Base-by-base conservation (phyloP, 2,113 vertebrate genomes). In the Fregetta grallaria region DNA sequence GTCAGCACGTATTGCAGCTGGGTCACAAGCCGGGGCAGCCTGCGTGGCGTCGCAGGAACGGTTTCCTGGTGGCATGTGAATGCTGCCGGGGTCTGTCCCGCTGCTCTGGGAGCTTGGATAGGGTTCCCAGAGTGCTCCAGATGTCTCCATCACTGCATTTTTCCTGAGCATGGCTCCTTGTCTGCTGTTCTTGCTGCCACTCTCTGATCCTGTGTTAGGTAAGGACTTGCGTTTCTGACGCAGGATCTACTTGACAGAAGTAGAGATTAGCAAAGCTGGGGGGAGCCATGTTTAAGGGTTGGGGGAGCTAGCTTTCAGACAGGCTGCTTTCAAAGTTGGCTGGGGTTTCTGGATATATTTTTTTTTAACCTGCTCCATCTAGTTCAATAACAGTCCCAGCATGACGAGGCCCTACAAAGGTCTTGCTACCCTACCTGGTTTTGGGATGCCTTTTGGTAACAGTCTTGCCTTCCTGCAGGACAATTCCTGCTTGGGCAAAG, bases 61-160 rank as follows among this genome's bases (percentile, higher is more conserved):
- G 29, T 44, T 66, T 73, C 29, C n/a, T 73, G 42, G 36, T 38
- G n/a, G 49, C 44, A 8, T 10, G 11, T 27, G 47, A 50, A 10
- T 42, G 45, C 47, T 89, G 29, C 72, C 25, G 22, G 47, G 8
- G 18, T 52, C 45, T 79, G 49, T 90, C 29, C 61, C 10, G 9
- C n/a, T 3, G 0, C 36, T 34, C 45, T 81, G 52, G 78, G 27
- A n/a, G 21, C 22, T 26, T 0, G 1, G 25, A 20, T 17, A 32
- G 56, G 27, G 29, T 56, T 75, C 55, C 45, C 29, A 25, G 19
- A 66, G 47, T 1, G 0, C 27, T 78, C 55, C 49, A 27, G 10
- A 10, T 44, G 7, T 40, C 52, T 49, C 15, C 0, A 0, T 61
- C 19, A 8, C 66, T 32, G 15, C 11, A 6, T 52, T 79, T 94